A percentile compares a stretch with the other conserved stretches of the same genome.
Conservation (phyloP, 2,888 invertebrate genomes). For the Arctia plantaginis region DNA sequence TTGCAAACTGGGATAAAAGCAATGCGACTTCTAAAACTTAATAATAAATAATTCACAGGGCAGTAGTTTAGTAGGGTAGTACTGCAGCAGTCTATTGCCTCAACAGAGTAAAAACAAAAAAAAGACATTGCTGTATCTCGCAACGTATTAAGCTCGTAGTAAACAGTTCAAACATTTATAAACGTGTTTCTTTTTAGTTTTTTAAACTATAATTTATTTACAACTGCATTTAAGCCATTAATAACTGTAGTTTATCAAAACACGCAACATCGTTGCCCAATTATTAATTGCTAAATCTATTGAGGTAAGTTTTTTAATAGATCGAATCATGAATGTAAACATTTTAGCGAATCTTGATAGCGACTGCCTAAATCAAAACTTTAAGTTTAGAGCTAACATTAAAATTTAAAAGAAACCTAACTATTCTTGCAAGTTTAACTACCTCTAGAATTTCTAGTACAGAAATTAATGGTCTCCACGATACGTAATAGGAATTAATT, state of each 20-base stretch:
- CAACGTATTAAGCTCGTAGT: background rate
- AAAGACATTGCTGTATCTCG: background rate
- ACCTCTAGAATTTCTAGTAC: constrained; percentile 37
- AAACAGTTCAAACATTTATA: background rate
- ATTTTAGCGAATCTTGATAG: too few relatives aligned
- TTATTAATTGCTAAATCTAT: too few relatives aligned
- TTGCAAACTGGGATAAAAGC: too few relatives aligned
- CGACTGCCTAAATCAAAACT: background rate
- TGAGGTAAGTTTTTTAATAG: too few relatives aligned
- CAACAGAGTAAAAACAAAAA: background rate
- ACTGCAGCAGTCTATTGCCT: background rate
- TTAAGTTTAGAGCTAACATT: background rate
- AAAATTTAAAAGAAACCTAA: constrained; percentile 31
- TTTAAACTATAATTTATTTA: too few relatives aligned
- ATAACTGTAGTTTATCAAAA: constrained; percentile 17
- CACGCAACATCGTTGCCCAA: background rate
- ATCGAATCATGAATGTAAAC: too few relatives aligned
- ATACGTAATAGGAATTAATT: constrained; percentile 56
- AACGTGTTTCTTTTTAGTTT: too few relatives aligned
- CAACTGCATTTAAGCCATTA: too few relatives aligned
- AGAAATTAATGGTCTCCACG: constrained; percentile 32
- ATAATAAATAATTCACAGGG: too few relatives aligned
- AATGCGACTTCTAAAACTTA: too few relatives aligned
- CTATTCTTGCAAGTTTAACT: constrained; percentile 34
- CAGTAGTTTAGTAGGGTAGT: too few relatives aligned